A percentile compares a stretch with the other conserved stretches of the same genome.
phyloP scores from a whole-genome alignment of 2,797 vertebrate genomes.

The Pelochelys cantorii region DNA sequence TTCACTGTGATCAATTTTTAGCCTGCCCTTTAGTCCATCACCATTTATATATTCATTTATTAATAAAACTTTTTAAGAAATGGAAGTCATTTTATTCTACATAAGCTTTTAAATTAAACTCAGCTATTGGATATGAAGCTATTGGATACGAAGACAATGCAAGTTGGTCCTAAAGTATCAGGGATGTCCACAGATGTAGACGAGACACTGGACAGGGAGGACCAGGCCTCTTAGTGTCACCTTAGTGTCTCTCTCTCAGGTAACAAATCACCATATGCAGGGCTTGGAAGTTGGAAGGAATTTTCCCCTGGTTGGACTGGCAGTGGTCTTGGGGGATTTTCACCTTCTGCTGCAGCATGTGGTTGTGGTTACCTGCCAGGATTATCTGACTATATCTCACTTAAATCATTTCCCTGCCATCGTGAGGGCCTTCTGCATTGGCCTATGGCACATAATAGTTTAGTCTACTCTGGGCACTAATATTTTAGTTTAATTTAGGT shows the following conservation, averaged over 20 bases:
- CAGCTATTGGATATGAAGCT: not conserved
- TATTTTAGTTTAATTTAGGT: not conserved
- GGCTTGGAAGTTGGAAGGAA: not conserved
- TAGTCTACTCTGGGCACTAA: not conserved
- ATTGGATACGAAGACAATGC: not conserved
- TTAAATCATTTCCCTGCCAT: not conserved
- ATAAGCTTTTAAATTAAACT: constrained; percentile 5
- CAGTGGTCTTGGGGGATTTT: not conserved
- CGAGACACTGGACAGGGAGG: not conserved
- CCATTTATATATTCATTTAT: not conserved
- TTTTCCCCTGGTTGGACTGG: not conserved
- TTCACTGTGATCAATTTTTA: constrained; percentile 17
- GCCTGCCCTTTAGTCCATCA: constrained; percentile 16
- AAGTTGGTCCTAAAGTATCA: not conserved
- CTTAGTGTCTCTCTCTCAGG: not conserved
- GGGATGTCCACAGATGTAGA: not conserved
- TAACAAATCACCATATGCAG: not conserved
- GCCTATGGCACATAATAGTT: not conserved
- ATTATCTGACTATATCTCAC: not conserved
- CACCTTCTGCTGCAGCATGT: not conserved
- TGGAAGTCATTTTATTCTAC: not conserved
- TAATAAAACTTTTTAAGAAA: not conserved
- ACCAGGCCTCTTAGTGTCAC: not conserved
- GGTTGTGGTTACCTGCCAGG: not conserved
- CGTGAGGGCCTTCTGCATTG: not conserved